A percentile compares a stretch with the other conserved stretches of the same genome.
These are phyloP conservation scores for Gambusia yucatana DNA, from an alignment of 2,797 vertebrate genomes.

Conservation along the genomic window DNA sequence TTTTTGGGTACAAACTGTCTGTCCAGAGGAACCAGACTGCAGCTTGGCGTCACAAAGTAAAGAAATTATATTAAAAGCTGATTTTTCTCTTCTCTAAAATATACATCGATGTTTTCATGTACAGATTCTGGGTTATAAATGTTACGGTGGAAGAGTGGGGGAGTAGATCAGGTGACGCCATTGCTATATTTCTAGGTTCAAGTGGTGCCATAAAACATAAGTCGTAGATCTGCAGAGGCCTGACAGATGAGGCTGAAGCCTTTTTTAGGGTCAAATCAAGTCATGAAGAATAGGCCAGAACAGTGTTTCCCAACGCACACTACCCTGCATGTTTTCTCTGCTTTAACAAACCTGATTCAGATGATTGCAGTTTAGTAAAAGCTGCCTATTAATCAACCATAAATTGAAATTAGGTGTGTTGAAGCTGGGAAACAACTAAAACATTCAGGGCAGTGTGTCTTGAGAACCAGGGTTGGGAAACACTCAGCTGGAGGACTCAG, in stretches of 20 bases:
- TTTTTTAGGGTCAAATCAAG: slow-evolving; percentile 52
- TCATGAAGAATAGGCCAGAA: slow-evolving; percentile 41
- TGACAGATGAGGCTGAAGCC: slow-evolving; percentile 49
- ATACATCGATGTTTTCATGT: slow-evolving; percentile 47
- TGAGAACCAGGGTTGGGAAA: too few species aligned
- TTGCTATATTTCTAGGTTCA: slow-evolving; percentile 51
- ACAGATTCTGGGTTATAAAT: slow-evolving; percentile 22
- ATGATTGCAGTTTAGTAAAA: too few species aligned
- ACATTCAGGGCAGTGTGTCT: too few species aligned
- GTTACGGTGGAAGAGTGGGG: slow-evolving; percentile 8
- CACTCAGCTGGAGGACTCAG: slow-evolving; percentile 8
- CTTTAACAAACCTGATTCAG: too few species aligned
- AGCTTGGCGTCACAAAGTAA: slow-evolving; percentile 55
- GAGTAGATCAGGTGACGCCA: slow-evolving; percentile 50
- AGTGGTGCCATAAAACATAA: slow-evolving; percentile 57
- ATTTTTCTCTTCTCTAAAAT: slow-evolving; percentile 35
- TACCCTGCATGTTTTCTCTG: too few species aligned
- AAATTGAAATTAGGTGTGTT: too few species aligned
- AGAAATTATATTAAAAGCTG: slow-evolving; percentile 59
- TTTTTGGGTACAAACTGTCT: slow-evolving; percentile 45
- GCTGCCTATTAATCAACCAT: too few species aligned
- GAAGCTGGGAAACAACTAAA: too few species aligned
- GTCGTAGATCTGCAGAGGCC: slow-evolving; percentile 53
- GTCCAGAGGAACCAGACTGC: slow-evolving; percentile 48
- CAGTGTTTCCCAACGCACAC: too few species aligned